phyloP scores from a whole-genome alignment of 2,113 vertebrate genomes.

The Thalassarche chlororhynchos region DNA sequence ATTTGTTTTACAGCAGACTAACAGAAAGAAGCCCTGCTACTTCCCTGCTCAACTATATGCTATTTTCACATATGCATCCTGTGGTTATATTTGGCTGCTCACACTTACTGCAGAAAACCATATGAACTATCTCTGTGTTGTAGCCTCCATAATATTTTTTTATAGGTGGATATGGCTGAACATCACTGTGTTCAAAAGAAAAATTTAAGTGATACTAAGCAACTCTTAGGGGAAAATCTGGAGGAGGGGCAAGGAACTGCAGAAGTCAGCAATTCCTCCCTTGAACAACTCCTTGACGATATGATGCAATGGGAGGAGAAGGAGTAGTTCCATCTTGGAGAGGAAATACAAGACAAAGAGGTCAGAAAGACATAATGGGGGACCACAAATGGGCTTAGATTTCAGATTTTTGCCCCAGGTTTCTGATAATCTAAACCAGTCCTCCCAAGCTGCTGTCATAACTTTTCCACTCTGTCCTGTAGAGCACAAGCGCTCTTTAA shows the following conservation, averaged over 20 bases:
- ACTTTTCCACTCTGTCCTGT: background rate
- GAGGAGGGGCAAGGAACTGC: background rate
- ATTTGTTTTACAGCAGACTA: background rate
- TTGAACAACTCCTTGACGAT: background rate
- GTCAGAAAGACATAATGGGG: background rate
- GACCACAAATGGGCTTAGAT: background rate
- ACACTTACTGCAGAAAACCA: background rate
- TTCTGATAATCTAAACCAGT: background rate
- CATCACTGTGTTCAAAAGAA: background rate
- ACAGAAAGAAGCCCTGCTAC: background rate
- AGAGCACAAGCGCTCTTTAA: background rate
- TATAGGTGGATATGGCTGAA: background rate
- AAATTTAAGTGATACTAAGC: background rate
- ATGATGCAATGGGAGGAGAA: background rate
- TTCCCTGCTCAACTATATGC: background rate
- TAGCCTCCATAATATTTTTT: background rate
- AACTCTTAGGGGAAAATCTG: background rate
- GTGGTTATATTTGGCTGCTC: background rate
- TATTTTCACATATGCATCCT: background rate
- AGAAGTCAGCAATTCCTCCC: background rate
- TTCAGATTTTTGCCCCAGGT: background rate
- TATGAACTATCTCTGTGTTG: background rate
- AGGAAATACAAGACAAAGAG: background rate
- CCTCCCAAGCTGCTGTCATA: background rate
- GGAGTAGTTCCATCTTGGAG: background rate